Evolutionary conservation across 2,888 invertebrate species (phyloP).

Genomic region (Oscheius onirici): DNA sequence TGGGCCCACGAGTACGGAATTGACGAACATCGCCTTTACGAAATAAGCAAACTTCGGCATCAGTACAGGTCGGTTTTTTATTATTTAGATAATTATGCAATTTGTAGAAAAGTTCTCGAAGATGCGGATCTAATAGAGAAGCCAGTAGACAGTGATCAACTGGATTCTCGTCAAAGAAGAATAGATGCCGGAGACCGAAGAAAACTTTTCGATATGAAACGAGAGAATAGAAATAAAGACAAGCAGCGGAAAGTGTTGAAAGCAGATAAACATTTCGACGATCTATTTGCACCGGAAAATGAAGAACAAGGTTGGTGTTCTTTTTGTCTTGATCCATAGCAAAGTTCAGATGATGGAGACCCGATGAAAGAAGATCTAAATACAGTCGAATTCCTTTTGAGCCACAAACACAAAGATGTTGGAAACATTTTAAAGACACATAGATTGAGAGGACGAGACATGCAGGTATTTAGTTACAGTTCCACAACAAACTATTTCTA

Average conservation of each 20-base stretch:
- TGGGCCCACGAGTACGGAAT: conserved; percentile 91
- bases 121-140: conserved; percentile 66
- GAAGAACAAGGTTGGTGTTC: conserved; percentile 35
- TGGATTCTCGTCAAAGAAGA: conserved; percentile 60
- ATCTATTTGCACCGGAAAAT: conserved; percentile 52
- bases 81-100: background rate
- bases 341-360: conserved; percentile 40
- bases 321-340: background rate
- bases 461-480: conserved; percentile 37
- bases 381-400: conserved; percentile 57
- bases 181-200: conserved; percentile 88
- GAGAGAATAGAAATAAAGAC: conserved; percentile 67
- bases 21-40: conserved; percentile 96
- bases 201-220: conserved; percentile 84
- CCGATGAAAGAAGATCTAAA: conserved; percentile 56
- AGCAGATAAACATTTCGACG: conserved; percentile 65
- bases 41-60: conserved; percentile 88
- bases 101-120: conserved; percentile 59
- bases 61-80: conserved; percentile 78
- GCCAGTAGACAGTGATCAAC: conserved; percentile 50
- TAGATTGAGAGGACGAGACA: conserved; percentile 44
- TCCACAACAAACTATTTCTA: background rate
- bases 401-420: conserved; percentile 55
- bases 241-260: conserved; percentile 78
- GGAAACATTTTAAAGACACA: conserved; percentile 48